Evolutionary conservation across 2,888 invertebrate species (phyloP).

Genomic region (Tortricodes alternella): DNA sequence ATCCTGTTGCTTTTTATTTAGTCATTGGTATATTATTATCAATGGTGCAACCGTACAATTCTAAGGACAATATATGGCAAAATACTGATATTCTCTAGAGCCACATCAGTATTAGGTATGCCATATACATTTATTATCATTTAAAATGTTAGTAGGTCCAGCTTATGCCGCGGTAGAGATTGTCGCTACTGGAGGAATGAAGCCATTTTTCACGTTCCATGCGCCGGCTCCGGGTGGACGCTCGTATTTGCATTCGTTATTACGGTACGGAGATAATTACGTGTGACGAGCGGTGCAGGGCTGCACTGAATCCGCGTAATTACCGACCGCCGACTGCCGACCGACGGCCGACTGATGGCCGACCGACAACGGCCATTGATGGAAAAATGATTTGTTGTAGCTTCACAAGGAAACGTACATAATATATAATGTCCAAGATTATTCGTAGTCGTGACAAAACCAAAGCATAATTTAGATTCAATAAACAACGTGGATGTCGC

Average conservation of each 20-base stretch:
- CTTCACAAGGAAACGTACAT: no score
- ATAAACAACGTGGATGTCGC: no score
- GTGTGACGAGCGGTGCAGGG: slow-evolving; percentile 62
- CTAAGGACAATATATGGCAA: not conserved
- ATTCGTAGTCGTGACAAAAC: no score
- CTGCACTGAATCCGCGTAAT: slow-evolving; percentile 57
- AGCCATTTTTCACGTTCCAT: slow-evolving; percentile 66
- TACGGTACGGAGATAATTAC: slow-evolving; percentile 76
- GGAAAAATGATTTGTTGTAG: no score
- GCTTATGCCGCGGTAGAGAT: slow-evolving; percentile 13
- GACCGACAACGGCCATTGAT: no score
- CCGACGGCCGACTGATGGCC: no score
- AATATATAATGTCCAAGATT: no score
- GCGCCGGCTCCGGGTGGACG: slow-evolving; percentile 44
- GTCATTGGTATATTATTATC: slow-evolving; percentile 22
- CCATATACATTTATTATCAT: not conserved
- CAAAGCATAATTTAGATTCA: no score
- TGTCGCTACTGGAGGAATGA: slow-evolving; percentile 51
- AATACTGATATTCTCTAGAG: not conserved
- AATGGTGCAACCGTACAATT: not conserved
- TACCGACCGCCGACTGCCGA: no score
- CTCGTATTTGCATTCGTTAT: slow-evolving; percentile 73
- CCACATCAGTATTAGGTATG: not conserved
- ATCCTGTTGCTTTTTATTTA: slow-evolving; percentile 26
- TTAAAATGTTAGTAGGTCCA: not conserved